Evolutionary conservation across 2,888 invertebrate genomes (phyloP).

Genomic region (Alsophila aescularia): DNA sequence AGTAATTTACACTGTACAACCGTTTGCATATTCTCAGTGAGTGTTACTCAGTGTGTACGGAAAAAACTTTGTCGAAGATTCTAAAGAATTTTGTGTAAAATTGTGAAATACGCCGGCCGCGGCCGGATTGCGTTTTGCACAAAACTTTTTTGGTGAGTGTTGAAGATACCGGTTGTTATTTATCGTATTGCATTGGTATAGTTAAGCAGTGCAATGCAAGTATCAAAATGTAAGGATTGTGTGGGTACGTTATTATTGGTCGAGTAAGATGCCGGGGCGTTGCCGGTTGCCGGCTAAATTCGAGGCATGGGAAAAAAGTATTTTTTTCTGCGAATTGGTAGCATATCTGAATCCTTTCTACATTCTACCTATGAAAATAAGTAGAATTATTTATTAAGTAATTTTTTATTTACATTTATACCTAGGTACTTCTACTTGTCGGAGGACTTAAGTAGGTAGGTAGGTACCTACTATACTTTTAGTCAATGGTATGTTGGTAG

Average conservation of each 20-base stretch:
- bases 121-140: conserved; percentile 80
- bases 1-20: conserved; percentile 82
- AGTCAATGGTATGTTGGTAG: no score
- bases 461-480: no score
- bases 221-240: conserved; percentile 23
- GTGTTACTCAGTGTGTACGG: conserved; percentile 84
- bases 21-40: conserved; percentile 84
- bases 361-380: no score
- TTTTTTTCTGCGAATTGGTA: conserved; percentile 70
- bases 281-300: conserved; percentile 69
- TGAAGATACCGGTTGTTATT: conserved; percentile 36
- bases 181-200: conserved; percentile 32
- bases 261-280: conserved; percentile 62
- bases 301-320: conserved; percentile 56
- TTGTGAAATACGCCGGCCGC: conserved; percentile 81
- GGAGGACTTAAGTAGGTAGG: background rate
- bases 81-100: conserved; percentile 84
- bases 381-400: no score
- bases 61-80: conserved; percentile 85
- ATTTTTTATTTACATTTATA: no score
- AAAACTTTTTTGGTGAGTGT: conserved; percentile 79
- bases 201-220: conserved; percentile 19
- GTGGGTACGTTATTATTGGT: conserved; percentile 38
- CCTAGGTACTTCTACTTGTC: background rate
- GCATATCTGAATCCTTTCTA: conserved; percentile 64